Conservation (phyloP, 2,797 vertebrate genomes). For the Sebastes iracundus region DNA sequence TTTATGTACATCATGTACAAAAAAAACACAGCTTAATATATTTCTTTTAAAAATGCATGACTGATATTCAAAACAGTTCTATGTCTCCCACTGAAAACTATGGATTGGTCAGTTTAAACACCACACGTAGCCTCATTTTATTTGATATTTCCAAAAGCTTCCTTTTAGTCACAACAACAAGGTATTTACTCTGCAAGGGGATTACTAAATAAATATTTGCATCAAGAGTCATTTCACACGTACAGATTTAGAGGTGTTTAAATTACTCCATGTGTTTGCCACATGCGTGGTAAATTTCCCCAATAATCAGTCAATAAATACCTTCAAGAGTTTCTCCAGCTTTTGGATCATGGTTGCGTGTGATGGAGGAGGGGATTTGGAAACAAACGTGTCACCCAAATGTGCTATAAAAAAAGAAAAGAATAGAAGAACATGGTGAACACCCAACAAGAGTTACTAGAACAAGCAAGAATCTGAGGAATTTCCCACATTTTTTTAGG, state of each 20-base stretch:
- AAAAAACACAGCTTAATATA: background rate
- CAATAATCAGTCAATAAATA: constrained; percentile 43
- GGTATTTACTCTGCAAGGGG: background rate
- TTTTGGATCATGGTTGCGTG: constrained; percentile 9
- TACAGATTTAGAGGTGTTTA: constrained; percentile 13
- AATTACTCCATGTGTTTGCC: constrained; percentile 41
- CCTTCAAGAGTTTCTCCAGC: constrained; percentile 6
- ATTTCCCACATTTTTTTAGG: constrained; percentile 48
- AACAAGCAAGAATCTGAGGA: constrained; percentile 57
- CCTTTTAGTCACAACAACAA: background rate
- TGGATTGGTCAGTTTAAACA: background rate
- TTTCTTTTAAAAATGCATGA: background rate
- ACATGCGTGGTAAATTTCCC: constrained; percentile 30
- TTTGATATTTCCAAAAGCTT: background rate
- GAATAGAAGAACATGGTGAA: constrained; percentile 24
- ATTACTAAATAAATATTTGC: background rate
- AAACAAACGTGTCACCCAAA: constrained; percentile 16
- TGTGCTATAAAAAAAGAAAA: constrained; percentile 40
- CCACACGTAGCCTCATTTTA: background rate
- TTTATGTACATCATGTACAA: constrained; percentile 15
- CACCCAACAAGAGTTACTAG: constrained; percentile 47
- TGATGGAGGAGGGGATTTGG: background rate
- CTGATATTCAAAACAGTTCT: background rate
- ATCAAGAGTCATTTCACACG: background rate
- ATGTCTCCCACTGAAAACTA: background rate